phyloP scores from a whole-genome alignment of 1,140 invertebrate species.

The Andrena cerasifolii region DNA sequence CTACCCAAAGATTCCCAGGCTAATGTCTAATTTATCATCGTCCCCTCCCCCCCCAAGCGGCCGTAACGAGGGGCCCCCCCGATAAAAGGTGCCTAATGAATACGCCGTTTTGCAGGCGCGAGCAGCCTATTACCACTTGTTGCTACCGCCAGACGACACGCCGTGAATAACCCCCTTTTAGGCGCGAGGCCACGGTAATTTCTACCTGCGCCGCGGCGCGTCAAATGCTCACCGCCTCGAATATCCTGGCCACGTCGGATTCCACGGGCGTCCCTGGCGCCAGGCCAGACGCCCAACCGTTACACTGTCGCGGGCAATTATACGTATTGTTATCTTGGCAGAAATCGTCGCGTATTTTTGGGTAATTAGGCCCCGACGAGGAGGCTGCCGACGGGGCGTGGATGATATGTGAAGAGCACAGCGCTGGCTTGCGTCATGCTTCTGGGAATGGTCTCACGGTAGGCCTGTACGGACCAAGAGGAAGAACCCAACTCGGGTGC shows the following conservation, averaged over 20 bases:
- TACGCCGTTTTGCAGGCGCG: conserved; percentile 31
- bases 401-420: conserved; percentile 10
- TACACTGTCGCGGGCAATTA: conserved; percentile 29
- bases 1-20: conserved; percentile 7
- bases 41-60: background rate
- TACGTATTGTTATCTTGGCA: conserved; percentile 53
- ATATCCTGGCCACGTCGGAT: background rate
- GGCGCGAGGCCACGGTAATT: conserved; percentile 28
- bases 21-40: conserved; percentile 57
- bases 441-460: conserved; percentile 21
- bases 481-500: too few relatives aligned
- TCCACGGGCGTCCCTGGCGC: conserved; percentile 9
- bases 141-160: conserved; percentile 44
- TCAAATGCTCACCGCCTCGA: too few relatives aligned
- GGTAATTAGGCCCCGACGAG: conserved; percentile 31
- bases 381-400: background rate
- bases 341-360: conserved; percentile 44
- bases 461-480: too few relatives aligned
- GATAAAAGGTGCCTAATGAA: conserved; percentile 56
- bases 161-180: conserved; percentile 37
- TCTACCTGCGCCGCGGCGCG: conserved; percentile 22
- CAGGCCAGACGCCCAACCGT: background rate
- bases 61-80: background rate
- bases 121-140: conserved; percentile 59
- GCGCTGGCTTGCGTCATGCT: conserved; percentile 13